Evolutionary conservation across 2,797 vertebrate species (phyloP).

Genomic region (Iguana delicatissima): DNA sequence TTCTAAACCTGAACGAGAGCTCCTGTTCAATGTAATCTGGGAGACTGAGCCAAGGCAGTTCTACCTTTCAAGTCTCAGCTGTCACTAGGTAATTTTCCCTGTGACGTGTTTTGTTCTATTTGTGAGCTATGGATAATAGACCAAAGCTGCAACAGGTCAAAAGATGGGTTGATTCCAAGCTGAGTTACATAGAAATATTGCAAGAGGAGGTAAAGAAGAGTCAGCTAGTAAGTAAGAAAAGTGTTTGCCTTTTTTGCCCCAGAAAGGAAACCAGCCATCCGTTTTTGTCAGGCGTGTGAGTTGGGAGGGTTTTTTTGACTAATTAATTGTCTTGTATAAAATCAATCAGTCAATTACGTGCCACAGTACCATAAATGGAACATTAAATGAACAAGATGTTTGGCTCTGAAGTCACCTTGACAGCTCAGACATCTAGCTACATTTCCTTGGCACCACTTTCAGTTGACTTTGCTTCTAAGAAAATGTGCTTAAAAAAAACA

Average conservation of each 20-base stretch:
- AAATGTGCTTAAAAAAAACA: background rate
- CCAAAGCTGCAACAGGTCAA: slow-evolving; percentile 57
- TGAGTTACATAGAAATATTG: slow-evolving; percentile 79
- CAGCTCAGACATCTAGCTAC: background rate
- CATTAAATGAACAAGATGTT: slow-evolving; percentile 13
- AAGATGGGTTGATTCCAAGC: slow-evolving; percentile 57
- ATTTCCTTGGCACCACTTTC: background rate
- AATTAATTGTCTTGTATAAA: background rate
- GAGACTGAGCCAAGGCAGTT: slow-evolving; percentile 30
- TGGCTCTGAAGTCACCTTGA: background rate
- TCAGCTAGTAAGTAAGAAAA: slow-evolving; percentile 56
- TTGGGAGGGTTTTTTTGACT: background rate
- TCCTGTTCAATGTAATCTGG: slow-evolving; percentile 52
- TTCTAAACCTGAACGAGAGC: slow-evolving; percentile 60
- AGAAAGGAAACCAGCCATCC: background rate
- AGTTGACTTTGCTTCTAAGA: background rate
- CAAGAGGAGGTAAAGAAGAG: slow-evolving; percentile 77
- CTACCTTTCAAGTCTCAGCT: slow-evolving; percentile 41
- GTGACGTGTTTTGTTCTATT: slow-evolving; percentile 45
- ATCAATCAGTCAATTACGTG: background rate
- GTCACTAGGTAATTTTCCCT: slow-evolving; percentile 41
- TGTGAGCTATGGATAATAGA: slow-evolving; percentile 65
- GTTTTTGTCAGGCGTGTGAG: background rate
- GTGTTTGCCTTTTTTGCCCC: background rate
- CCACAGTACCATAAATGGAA: background rate